Base-by-base conservation (phyloP, 1,140 invertebrate genomes). In the Aphidius gifuensis region DNA sequence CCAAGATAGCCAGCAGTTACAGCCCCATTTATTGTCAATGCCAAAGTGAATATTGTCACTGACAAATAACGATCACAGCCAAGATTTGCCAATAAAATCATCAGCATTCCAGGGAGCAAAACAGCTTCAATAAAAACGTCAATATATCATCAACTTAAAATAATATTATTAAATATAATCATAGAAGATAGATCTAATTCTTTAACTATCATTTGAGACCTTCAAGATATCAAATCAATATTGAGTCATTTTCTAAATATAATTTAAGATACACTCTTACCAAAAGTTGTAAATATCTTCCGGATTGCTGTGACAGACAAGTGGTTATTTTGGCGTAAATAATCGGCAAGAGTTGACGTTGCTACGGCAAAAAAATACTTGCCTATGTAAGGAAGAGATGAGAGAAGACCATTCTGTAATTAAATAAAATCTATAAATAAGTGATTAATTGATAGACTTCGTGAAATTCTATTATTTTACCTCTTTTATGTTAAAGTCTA, bases 1-100 rank as follows among this genome's bases (percentile, higher is more conserved):
- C 93, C 89, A 23, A 95, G 83, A 76, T 93, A 95, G 5, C 93
- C 93, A 43, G 90, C 91, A 1, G 92, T 93, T 7, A 94, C 91
- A 0, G 86, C 89, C 11, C 92, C 93, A 70, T 91, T 92, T 66
- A 93, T 87, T 32, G 92, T 94, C 2, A 93, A 72, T 0, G 87
- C 87, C 6, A 86, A 71, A 0, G 91, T 92, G 69, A 93, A 92
- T 61, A 93, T 88, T 1, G 83, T 77, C 9, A 92, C 87, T 0
- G 91, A 88, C 64, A 86, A 83, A 11, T 81, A 71, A n/a, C 86
- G 83, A 74, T 89, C 83, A 68, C 86, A 83, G 9, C 90, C 90
- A 53, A 87, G 81, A 75, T 87, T 88, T 1, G 88, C 86, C 71
- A 89, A 86, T 0, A 85, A 72, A 4, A 91, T 73, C 88, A 93